phyloP scores from a whole-genome alignment of 2,888 invertebrate genomes.

The Protophormia terraenovae region DNA sequence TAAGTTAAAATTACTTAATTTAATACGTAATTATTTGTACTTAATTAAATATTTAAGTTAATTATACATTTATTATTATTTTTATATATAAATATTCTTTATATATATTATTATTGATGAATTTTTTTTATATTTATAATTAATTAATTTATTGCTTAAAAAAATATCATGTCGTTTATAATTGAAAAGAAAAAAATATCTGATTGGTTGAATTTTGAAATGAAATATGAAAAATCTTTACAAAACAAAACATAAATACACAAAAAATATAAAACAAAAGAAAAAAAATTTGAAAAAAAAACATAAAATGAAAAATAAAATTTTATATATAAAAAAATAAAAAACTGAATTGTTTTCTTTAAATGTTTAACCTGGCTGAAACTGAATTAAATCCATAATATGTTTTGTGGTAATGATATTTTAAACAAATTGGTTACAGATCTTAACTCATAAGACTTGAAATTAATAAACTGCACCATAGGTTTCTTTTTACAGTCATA shows the following conservation, averaged over 20 bases:
- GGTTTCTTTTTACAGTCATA: no score
- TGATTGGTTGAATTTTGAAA: slow-evolving; percentile 24
- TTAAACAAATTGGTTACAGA: no score
- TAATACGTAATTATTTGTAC: slow-evolving; percentile 53
- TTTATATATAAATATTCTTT: slow-evolving; percentile 5
- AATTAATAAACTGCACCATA: no score
- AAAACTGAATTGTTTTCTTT: background rate
- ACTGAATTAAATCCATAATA: no score
- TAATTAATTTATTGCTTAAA: slow-evolving; percentile 64
- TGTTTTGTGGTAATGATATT: no score
- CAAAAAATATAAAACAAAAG: background rate
- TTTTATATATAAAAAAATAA: slow-evolving; percentile 14
- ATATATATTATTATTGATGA: slow-evolving; percentile 17
- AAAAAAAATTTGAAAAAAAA: slow-evolving; percentile 13
- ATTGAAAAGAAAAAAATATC: slow-evolving; percentile 5
- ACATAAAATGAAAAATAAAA: slow-evolving; percentile 25
- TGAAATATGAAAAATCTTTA: slow-evolving; percentile 1
- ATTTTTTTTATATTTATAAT: slow-evolving; percentile 53
- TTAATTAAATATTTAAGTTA: slow-evolving; percentile 31
- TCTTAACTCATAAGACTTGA: no score
- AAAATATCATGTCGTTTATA: slow-evolving; percentile 45
- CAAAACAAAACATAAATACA: background rate
- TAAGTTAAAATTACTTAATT: slow-evolving; percentile 7
- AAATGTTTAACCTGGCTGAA: no score
- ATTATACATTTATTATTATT: slow-evolving; percentile 17